A percentile compares a stretch with the other conserved stretches of the same genome.
Conservation (phyloP, 2,113 vertebrate genomes). For the Nymphicus hollandicus region DNA sequence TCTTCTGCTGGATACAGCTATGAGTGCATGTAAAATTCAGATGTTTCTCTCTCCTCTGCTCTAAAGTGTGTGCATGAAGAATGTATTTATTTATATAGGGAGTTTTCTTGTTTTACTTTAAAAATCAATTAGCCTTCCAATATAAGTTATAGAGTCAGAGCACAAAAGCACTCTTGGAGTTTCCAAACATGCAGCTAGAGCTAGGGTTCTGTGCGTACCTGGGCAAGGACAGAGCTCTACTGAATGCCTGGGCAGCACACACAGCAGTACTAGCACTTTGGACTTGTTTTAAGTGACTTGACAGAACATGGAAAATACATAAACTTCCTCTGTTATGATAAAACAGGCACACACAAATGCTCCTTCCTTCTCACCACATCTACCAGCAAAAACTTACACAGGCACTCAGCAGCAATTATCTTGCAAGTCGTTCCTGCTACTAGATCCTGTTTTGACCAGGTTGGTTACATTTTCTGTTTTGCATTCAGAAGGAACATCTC, state of each 20-base stretch:
- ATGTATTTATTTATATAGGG: not conserved
- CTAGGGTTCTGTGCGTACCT: not conserved
- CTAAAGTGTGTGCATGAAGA: not conserved
- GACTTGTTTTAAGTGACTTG: not conserved
- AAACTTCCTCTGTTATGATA: not conserved
- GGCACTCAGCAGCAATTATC: not conserved
- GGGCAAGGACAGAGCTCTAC: not conserved
- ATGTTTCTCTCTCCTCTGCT: not conserved
- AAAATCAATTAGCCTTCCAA: not conserved
- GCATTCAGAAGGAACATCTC: not conserved
- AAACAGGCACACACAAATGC: not conserved
- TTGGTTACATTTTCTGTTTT: not conserved
- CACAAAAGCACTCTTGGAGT: not conserved
- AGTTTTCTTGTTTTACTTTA: not conserved
- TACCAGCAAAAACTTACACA: not conserved
- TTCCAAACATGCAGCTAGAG: not conserved
- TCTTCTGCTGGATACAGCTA: not conserved
- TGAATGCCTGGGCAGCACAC: not conserved
- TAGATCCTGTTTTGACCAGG: not conserved
- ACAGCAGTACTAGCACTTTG: fast-evolving
- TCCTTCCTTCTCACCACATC: not conserved
- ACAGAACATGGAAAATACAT: not conserved
- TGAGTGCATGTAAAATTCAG: not conserved
- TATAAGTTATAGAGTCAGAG: not conserved
- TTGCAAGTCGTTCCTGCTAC: not conserved